Evolutionary conservation across 2,888 invertebrate species (phyloP).

Genomic region (Tachystola acroxantha): DNA sequence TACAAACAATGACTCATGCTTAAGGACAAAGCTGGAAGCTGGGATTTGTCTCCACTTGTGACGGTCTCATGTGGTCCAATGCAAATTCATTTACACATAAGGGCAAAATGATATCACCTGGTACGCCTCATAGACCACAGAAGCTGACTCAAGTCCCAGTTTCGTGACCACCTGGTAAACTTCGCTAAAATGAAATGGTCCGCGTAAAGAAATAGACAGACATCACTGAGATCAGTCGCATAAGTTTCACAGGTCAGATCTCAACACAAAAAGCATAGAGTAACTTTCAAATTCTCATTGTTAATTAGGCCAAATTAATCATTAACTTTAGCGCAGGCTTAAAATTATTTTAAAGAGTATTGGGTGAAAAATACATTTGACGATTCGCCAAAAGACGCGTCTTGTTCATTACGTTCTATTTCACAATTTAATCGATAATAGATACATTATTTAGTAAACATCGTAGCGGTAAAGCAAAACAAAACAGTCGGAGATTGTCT

Average conservation of each 20-base stretch:
- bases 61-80: slow-evolving; percentile 24
- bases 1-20: slow-evolving; percentile 66
- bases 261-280: slow-evolving; percentile 69
- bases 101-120: slow-evolving; percentile 20
- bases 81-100: slow-evolving; percentile 23
- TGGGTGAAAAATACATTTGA: slow-evolving; percentile 78
- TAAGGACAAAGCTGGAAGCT: slow-evolving; percentile 55
- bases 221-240: slow-evolving; percentile 51
- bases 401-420: slow-evolving; percentile 50
- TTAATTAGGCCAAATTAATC: slow-evolving; percentile 69
- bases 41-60: slow-evolving; percentile 35
- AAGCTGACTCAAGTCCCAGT: slow-evolving; percentile 45
- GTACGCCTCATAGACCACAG: slow-evolving; percentile 25
- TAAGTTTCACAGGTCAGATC: slow-evolving; percentile 50
- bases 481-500: slow-evolving; percentile 66
- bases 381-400: slow-evolving; percentile 56
- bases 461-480: slow-evolving; percentile 78
- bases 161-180: slow-evolving; percentile 34
- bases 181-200: slow-evolving; percentile 33
- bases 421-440: slow-evolving; percentile 52
- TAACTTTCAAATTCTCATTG: slow-evolving; percentile 43
- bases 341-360: slow-evolving; percentile 66
- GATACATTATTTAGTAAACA: slow-evolving; percentile 67
- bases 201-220: slow-evolving; percentile 23
- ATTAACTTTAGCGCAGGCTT: slow-evolving; percentile 63